Percentiles rank a stretch among this genome's conserved stretches.
Conservation (phyloP, 2,113 vertebrate species). For the Laticauda laticaudata region DNA sequence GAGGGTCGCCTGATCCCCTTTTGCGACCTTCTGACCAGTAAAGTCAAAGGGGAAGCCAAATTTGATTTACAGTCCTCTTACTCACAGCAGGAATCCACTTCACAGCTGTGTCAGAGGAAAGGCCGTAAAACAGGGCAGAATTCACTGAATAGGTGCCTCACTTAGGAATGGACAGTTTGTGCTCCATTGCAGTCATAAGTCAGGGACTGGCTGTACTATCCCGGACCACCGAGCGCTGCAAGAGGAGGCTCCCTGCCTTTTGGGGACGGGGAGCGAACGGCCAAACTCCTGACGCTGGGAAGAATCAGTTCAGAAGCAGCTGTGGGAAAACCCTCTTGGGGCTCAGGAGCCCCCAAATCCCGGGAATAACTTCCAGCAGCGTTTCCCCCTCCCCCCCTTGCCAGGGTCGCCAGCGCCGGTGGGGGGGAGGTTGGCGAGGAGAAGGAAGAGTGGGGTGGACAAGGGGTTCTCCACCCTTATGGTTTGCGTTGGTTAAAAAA, state of each 20-base stretch:
- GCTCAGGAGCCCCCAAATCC: neutral
- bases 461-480: too few relatives aligned
- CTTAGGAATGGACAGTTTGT: accelerated
- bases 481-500: too few relatives aligned
- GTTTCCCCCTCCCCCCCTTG: neutral
- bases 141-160: too few relatives aligned
- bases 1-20: too few relatives aligned
- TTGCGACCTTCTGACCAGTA: too few relatives aligned
- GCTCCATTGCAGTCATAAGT: neutral
- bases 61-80: too few relatives aligned
- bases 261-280: neutral
- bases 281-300: neutral
- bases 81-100: too few relatives aligned
- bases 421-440: neutral
- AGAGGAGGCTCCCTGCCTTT: neutral
- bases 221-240: neutral
- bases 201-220: neutral
- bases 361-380: neutral
- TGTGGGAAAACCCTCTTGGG: neutral
- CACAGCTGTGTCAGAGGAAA: too few relatives aligned
- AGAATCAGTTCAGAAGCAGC: neutral
- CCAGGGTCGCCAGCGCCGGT: neutral
- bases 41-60: too few relatives aligned
- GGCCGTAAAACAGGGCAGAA: too few relatives aligned
- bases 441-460: neutral